phyloP scores from a whole-genome alignment of 2,888 invertebrate genomes.

The Acholoe squamosa region DNA sequence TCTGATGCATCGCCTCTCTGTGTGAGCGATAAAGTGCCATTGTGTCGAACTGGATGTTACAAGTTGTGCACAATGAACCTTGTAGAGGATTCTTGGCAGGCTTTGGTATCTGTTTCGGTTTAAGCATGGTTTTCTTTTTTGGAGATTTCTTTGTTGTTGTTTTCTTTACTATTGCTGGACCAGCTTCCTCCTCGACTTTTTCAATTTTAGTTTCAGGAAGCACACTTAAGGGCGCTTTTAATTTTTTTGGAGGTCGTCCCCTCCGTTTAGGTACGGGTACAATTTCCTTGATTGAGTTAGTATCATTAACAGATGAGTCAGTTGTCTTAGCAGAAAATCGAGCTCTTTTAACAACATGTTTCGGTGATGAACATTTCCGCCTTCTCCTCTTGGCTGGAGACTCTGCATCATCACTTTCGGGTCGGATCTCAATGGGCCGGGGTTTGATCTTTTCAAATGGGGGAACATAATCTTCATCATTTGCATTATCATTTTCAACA shows the following conservation, averaged over 20 bases:
- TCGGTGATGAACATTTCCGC: not conserved
- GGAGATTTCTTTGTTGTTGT: too few relatives aligned
- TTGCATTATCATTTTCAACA: not conserved
- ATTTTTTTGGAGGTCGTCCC: not conserved
- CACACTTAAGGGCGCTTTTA: not conserved
- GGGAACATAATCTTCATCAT: not conserved
- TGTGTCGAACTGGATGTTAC: not conserved
- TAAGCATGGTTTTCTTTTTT: not conserved
- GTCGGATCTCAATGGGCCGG: not conserved
- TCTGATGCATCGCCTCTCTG: constrained; percentile 7
- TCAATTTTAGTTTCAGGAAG: not conserved
- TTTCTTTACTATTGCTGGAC: not conserved
- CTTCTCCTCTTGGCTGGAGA: not conserved
- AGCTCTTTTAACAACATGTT: not conserved
- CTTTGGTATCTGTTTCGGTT: not conserved
- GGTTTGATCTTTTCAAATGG: not conserved
- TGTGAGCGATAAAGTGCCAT: not conserved
- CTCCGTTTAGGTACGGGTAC: not conserved
- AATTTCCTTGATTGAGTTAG: not conserved
- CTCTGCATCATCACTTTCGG: not conserved
- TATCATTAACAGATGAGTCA: not conserved
- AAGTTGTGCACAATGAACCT: not conserved
- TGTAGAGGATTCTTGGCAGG: not conserved
- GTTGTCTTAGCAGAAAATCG: not conserved
- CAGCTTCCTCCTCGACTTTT: not conserved